Percentiles rank a stretch among this genome's conserved stretches.
Conservation (phyloP, 2,797 vertebrate genomes). For the Microchirus variegatus region DNA sequence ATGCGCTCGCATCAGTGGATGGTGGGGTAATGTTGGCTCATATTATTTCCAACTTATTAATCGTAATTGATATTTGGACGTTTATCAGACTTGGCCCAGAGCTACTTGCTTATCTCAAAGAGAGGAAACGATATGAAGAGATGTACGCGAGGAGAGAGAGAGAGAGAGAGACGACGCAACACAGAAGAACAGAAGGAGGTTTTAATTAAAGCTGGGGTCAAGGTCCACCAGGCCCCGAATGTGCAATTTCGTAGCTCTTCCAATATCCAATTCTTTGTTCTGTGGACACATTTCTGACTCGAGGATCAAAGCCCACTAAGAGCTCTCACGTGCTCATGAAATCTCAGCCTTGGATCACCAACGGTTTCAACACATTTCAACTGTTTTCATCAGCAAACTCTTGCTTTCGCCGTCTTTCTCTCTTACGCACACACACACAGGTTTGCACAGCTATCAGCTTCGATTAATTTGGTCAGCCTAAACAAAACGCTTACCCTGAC, state of each 20-base stretch:
- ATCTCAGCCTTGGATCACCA: conserved; percentile 10
- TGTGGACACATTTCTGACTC: conserved; percentile 27
- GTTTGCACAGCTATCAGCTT: too few species aligned
- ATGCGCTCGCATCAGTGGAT: conserved; percentile 48
- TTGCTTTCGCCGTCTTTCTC: neutral
- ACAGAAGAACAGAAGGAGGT: conserved; percentile 7
- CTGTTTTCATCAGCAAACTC: conserved; percentile 29
- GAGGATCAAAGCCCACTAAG: conserved; percentile 34
- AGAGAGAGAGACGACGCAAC: conserved; percentile 3
- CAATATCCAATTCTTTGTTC: conserved; percentile 44
- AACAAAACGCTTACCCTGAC: too few species aligned
- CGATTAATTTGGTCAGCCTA: too few species aligned
- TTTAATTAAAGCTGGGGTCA: conserved; percentile 41
- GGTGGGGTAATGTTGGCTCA: conserved; percentile 60
- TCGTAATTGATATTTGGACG: conserved; percentile 57
- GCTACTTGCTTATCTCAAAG: conserved; percentile 40
- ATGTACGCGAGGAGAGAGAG: conserved; percentile 2
- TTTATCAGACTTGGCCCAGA: conserved; percentile 43
- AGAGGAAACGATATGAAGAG: conserved; percentile 4
- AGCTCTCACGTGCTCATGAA: conserved; percentile 31
- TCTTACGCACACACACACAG: too few species aligned
- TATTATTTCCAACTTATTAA: conserved; percentile 46
- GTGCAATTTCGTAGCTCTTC: conserved; percentile 20
- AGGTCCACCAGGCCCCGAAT: conserved; percentile 11
- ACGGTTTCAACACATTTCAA: conserved; percentile 20